These are phyloP conservation scores for Poeciliopsis gracilis DNA, from an alignment of 2,797 vertebrate genomes.

Conservation along the genomic window DNA sequence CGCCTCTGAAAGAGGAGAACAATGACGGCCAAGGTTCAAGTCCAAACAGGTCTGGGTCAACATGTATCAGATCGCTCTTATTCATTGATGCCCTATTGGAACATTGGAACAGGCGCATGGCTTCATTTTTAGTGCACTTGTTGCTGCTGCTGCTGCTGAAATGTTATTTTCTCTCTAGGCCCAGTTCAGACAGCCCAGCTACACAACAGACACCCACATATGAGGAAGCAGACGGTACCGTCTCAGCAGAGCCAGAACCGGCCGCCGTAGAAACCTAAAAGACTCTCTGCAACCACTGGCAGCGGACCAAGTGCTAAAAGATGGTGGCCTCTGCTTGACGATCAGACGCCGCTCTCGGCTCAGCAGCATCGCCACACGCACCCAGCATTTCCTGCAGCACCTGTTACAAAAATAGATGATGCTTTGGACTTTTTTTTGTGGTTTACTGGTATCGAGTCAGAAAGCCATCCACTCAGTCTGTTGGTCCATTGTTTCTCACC, in stretches of 20 bases:
- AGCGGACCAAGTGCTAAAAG: conserved; percentile 75
- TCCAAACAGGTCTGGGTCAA: conserved; percentile 73
- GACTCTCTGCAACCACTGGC: conserved; percentile 44
- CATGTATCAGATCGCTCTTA: background rate
- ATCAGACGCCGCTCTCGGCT: conserved; percentile 41
- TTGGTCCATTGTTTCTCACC: conserved; percentile 63
- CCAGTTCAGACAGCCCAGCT: conserved; percentile 70
- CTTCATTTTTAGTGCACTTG: background rate
- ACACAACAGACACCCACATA: conserved; percentile 61
- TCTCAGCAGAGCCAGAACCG: conserved; percentile 70
- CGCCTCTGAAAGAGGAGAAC: conserved; percentile 67
- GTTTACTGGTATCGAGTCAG: conserved; percentile 55
- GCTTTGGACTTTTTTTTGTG: conserved; percentile 69
- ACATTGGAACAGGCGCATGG: background rate
- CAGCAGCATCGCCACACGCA: conserved; percentile 34
- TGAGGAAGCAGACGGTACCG: conserved; percentile 68
- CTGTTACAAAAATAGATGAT: conserved; percentile 55
- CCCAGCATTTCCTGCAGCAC: conserved; percentile 52
- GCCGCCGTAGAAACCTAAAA: conserved; percentile 77
- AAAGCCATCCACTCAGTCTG: conserved; percentile 37
- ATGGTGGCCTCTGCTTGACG: conserved; percentile 59
- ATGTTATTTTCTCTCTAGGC: conserved; percentile 46
- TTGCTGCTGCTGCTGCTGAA: background rate
- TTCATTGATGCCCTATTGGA: background rate
- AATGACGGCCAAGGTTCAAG: conserved; percentile 69